Evolutionary conservation across 1,140 invertebrate species (phyloP).

Genomic region (Anadara kagoshimensis): DNA sequence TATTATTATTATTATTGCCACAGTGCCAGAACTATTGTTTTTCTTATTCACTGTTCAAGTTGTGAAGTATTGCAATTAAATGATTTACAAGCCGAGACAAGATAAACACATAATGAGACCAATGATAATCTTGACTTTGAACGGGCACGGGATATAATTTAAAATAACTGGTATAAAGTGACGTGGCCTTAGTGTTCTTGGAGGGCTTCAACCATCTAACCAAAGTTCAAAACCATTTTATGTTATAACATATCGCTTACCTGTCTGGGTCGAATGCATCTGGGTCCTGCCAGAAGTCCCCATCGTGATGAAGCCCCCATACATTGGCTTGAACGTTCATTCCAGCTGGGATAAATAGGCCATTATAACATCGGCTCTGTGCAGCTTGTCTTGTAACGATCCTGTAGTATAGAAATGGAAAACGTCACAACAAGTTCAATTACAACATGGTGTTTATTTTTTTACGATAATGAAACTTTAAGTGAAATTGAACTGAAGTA

Average conservation of each 20-base stretch:
- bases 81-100: too few relatives aligned
- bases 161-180: too few relatives aligned
- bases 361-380: constrained; percentile 51
- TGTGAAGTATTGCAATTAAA: neutral
- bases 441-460: too few relatives aligned
- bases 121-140: too few relatives aligned
- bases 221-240: too few relatives aligned
- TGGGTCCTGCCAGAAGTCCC: constrained; percentile 64
- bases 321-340: constrained; percentile 68
- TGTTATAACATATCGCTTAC: constrained; percentile 24
- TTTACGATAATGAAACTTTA: too few relatives aligned
- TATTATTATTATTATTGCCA: neutral
- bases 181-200: too few relatives aligned
- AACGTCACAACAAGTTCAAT: too few relatives aligned
- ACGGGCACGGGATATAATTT: too few relatives aligned
- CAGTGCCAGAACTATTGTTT: neutral
- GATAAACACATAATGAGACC: too few relatives aligned
- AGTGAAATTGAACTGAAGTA: too few relatives aligned
- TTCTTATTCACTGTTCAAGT: neutral
- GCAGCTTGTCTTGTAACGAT: constrained; percentile 60
- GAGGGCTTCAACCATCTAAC: too few relatives aligned
- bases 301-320: constrained; percentile 70
- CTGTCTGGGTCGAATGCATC: constrained; percentile 66
- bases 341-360: constrained; percentile 65
- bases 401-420: constrained; percentile 31